Conservation (phyloP, 2,797 vertebrate species). For the Clarias pachynema region DNA sequence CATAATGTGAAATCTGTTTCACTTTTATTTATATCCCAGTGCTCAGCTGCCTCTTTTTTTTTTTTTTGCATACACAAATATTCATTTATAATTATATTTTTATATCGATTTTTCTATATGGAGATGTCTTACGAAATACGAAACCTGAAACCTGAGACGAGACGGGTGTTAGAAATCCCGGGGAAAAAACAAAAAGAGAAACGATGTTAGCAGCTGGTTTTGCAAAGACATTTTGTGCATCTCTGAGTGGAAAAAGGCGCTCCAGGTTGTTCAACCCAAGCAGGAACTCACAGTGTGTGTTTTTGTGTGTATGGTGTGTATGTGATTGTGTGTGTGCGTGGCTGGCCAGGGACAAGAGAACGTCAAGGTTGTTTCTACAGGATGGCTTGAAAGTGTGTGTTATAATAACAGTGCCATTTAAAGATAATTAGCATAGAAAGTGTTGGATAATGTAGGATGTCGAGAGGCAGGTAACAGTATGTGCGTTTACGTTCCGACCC, state of each 20-base stretch:
- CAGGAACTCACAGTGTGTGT: neutral
- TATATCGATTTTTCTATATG: conserved; percentile 77
- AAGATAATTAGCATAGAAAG: neutral
- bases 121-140: conserved; percentile 74
- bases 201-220: conserved; percentile 90
- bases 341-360: neutral
- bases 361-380: neutral
- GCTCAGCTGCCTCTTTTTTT: conserved; percentile 73
- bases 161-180: conserved; percentile 52
- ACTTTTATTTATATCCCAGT: conserved; percentile 88
- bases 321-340: conserved; percentile 17
- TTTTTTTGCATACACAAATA: conserved; percentile 78
- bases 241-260: conserved; percentile 60
- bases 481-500: no score
- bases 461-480: neutral
- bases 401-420: neutral
- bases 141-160: conserved; percentile 38
- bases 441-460: neutral
- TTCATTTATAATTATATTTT: conserved; percentile 81
- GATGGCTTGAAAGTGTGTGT: neutral
- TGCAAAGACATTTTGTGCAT: conserved; percentile 80
- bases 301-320: conserved; percentile 16
- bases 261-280: conserved; percentile 55
- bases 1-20: conserved; percentile 85
- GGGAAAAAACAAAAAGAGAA: conserved; percentile 55